These are phyloP conservation scores for Petaurus breviceps DNA, from an alignment of 2,113 vertebrate genomes.

Conservation along the genomic window DNA sequence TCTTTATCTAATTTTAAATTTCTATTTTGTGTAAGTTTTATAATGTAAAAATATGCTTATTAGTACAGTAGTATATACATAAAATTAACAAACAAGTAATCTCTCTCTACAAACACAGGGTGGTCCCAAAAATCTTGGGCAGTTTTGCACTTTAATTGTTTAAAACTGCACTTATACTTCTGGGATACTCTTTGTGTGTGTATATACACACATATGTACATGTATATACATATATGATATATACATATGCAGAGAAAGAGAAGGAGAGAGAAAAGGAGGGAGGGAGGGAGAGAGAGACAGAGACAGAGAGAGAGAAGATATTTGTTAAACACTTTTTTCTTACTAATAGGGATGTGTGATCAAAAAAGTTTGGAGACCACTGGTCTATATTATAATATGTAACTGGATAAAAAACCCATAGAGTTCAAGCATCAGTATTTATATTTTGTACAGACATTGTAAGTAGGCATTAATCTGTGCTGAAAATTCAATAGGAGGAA, in stretches of 20 bases:
- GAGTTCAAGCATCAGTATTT: background rate
- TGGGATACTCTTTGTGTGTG: background rate
- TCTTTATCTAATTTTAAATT: background rate
- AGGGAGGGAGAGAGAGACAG: no score
- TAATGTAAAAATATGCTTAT: background rate
- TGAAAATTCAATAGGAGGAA: background rate
- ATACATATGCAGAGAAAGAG: rapidly evolving
- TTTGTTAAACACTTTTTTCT: background rate
- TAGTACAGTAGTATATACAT: background rate
- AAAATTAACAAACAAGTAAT: background rate
- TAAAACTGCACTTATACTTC: background rate
- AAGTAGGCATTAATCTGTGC: background rate
- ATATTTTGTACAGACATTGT: background rate
- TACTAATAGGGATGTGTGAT: background rate
- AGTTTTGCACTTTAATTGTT: background rate
- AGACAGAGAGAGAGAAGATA: background rate
- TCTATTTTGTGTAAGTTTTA: background rate
- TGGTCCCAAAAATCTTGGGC: background rate
- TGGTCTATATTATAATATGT: background rate
- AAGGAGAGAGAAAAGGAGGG: no score
- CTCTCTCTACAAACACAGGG: background rate
- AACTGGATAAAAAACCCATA: background rate
- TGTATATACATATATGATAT: background rate
- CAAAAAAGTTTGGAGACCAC: background rate
- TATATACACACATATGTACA: background rate